These are phyloP conservation scores for Pelobates fuscus DNA, from an alignment of 2,113 vertebrate species.

Conservation along the genomic window DNA sequence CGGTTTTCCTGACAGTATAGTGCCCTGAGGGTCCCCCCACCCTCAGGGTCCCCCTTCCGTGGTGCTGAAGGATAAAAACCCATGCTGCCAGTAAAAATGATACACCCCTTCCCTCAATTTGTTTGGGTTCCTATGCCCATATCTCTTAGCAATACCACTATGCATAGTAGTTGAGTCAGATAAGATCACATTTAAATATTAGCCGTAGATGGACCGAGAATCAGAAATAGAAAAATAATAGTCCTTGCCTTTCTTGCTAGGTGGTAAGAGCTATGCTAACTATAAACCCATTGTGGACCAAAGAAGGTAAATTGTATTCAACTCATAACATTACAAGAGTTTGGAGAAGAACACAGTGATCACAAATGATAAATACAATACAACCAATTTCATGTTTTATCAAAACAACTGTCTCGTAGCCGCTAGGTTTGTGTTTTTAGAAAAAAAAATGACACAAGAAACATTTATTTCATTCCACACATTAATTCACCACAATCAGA, in stretches of 20 bases:
- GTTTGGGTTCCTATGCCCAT: too few species aligned
- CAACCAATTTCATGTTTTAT: constrained; percentile 59
- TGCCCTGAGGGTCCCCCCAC: too few species aligned
- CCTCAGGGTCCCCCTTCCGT: too few species aligned
- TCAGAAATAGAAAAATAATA: background rate
- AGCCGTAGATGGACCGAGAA: too few species aligned
- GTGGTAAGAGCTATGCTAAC: background rate
- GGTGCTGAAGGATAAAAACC: too few species aligned
- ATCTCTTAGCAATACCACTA: too few species aligned
- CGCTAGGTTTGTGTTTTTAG: constrained; percentile 73
- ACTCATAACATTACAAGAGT: constrained; percentile 34
- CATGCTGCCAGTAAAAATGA: too few species aligned
- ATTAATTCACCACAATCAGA: constrained; percentile 72
- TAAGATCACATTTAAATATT: too few species aligned
- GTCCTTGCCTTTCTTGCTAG: too few species aligned
- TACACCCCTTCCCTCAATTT: too few species aligned
- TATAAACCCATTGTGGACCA: constrained; percentile 7
- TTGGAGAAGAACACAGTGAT: constrained; percentile 29
- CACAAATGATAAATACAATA: constrained; percentile 55
- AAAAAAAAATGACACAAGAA: constrained; percentile 71
- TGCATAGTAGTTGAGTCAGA: too few species aligned
- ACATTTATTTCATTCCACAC: constrained; percentile 76
- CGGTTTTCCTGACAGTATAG: too few species aligned
- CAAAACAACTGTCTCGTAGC: constrained; percentile 62
- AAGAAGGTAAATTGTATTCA: constrained; percentile 28